Evolutionary conservation across 2,888 invertebrate species (phyloP), one percentile per base, ranked within the genome.

Genomic region (Drosophila cracens): DNA sequence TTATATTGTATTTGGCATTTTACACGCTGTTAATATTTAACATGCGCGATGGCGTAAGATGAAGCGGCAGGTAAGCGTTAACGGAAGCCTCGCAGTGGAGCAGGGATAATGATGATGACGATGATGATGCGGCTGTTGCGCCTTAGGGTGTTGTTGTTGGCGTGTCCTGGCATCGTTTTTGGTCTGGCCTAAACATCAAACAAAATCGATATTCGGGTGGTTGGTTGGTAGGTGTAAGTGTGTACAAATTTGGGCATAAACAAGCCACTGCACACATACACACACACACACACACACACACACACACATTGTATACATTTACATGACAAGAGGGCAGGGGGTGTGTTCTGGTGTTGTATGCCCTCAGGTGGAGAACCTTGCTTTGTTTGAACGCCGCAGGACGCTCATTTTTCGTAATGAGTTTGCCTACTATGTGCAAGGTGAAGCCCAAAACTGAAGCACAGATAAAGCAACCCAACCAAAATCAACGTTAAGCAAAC

Each of bases 371-470:
- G 40, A 66, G 68, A 63, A 60, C 64, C 78, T 65, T 85, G 89
- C 83, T 86, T 90, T 86, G 85, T 86, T 86, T 86, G 85, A 88
- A 74, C 85, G 85, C 90, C 85, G 90, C 85, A 86, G 85, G 85
- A 87, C 90, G 78, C 84, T 83, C 84, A 87, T 87, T 87, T 87
- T 83, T 87, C 87, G 90, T 87, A 87, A 87, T 87, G 87, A 87
- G 87, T 90, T 87, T 89, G 87, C 79, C 76, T 79, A 77, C 38
- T 29, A 79, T 86, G 76, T 76, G 74, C 74, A 63, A 60, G 81
- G 72, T 68, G 64, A 64, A 78, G 71, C 70, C 70, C 25, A 25
- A 58, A 74, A 72, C 65, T 67, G 57, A 57, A n/a, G 56, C 56
- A 38, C 73, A 70, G 62, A 60, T 49, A 51, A 51, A 65, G 58